phyloP scores from a whole-genome alignment of 2,888 invertebrate species.

The Drosophila neonasuta region DNA sequence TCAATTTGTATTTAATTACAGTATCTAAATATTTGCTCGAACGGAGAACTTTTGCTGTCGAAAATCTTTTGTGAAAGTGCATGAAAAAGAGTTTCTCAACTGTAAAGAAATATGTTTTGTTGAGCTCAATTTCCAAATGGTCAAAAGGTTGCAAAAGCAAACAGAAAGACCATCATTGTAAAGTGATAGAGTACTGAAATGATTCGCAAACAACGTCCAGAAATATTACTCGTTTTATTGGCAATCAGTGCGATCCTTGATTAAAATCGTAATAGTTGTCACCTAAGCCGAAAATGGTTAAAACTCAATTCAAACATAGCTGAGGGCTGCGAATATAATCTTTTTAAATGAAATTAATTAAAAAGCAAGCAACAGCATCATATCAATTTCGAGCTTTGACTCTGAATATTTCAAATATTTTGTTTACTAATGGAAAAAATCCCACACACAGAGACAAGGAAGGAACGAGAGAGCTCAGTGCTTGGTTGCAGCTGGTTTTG shows the following conservation, averaged over 20 bases:
- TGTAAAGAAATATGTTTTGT: no score
- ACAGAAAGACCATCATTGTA: no score
- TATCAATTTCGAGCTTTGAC: background rate
- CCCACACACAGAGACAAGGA: background rate
- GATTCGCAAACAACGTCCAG: no score
- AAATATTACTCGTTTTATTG: no score
- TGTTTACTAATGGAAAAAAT: background rate
- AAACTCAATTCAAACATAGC: background rate
- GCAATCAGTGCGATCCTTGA: no score
- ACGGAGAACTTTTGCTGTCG: no score
- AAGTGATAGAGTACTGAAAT: no score
- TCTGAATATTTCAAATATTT: background rate
- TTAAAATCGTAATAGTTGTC: background rate
- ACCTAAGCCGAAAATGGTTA: background rate
- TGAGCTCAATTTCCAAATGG: no score
- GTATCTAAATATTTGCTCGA: background rate
- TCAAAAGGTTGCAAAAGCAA: no score
- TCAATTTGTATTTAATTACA: background rate
- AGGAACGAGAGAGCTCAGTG: background rate
- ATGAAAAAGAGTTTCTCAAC: background rate
- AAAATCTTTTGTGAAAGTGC: background rate
- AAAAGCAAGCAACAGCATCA: background rate
- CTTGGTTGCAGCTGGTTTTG: slow-evolving; percentile 2
- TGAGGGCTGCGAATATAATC: background rate
- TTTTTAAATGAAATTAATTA: background rate